Evolutionary conservation across 2,113 vertebrate genomes (phyloP).

Genomic region (Ictalurus furcatus): DNA sequence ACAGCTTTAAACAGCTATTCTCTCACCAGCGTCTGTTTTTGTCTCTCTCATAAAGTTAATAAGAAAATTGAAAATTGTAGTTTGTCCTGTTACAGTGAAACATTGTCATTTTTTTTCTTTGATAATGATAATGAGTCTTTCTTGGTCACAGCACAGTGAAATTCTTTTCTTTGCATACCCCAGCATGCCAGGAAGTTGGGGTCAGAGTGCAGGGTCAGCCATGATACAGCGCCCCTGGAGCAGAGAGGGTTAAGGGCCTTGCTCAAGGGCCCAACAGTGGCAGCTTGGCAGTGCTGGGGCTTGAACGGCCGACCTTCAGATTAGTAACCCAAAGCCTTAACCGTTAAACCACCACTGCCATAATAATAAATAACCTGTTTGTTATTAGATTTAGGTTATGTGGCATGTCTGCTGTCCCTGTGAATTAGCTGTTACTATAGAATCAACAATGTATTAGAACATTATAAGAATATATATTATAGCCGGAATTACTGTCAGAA

Average conservation of each 20-base stretch:
- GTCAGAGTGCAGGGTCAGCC: no score
- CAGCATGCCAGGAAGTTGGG: no score
- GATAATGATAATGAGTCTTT: no score
- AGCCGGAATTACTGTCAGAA: neutral
- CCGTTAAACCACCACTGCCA: no score
- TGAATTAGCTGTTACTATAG: neutral
- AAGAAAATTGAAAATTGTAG: neutral
- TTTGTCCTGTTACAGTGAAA: neutral
- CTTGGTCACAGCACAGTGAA: no score
- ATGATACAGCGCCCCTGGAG: no score
- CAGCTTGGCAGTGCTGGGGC: no score
- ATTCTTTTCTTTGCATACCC: no score
- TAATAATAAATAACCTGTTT: neutral
- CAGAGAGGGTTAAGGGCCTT: no score
- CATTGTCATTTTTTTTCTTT: neutral
- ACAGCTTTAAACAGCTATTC: neutral
- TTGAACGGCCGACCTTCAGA: no score
- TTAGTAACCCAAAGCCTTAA: no score
- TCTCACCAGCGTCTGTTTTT: neutral
- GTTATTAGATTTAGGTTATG: neutral
- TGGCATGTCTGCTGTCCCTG: neutral
- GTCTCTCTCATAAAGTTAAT: neutral
- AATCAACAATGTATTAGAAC: neutral
- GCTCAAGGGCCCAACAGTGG: no score
- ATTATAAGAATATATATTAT: neutral